Evolutionary conservation across 2,797 vertebrate species (phyloP), one percentile per base, ranked within the genome.

Genomic region (Synaphobranchus kaupii): DNA sequence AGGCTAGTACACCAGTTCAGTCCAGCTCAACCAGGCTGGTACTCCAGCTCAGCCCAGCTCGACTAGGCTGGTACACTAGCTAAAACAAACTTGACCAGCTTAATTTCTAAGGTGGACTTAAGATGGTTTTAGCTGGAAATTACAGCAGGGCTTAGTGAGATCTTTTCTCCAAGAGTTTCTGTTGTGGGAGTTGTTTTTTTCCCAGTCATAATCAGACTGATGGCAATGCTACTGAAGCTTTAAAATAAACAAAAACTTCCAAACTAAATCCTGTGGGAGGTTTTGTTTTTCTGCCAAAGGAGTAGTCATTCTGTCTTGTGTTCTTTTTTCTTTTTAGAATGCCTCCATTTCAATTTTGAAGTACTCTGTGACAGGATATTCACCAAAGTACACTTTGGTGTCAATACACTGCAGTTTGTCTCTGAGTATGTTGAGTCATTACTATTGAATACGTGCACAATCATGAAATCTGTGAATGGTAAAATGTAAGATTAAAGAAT

Each of bases 251-350:
- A 34, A 47, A 58, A 28, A 10, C 28, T 73, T 54, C 15, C 50
- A 47, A 47, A 56, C 34, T 12, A n/a, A 83, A 83, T 68, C 60
- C 86, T 83, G 60, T 54, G 47, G 86, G 44, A 50, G 52, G 8
- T n/a, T 66, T 63, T 71, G 39, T 68, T n/a, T 83, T 82, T 87
- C n/a, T 34, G 60, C 78, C 78, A 83, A 56, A 56, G 6, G n/a
- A n/a, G n/a, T n/a, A n/a, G n/a, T n/a, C 56, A 44, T 13, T 47
- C 39, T 25, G 7, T 73, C 31, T 73, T 28, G 13, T 12, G 8
- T 73, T 28, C 22, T 20, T 20, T 73, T 34, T 34, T 31, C 63
- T n/a, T 25, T 66, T 66, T 7, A n/a, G 25, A 66, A 22, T 66
- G 5, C 63, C 25, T 66, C 25, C 25, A 22, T 66, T 66, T 66